Evolutionary conservation across 2,113 vertebrate species (phyloP).

Genomic region (Neomonachus schauinslandi): DNA sequence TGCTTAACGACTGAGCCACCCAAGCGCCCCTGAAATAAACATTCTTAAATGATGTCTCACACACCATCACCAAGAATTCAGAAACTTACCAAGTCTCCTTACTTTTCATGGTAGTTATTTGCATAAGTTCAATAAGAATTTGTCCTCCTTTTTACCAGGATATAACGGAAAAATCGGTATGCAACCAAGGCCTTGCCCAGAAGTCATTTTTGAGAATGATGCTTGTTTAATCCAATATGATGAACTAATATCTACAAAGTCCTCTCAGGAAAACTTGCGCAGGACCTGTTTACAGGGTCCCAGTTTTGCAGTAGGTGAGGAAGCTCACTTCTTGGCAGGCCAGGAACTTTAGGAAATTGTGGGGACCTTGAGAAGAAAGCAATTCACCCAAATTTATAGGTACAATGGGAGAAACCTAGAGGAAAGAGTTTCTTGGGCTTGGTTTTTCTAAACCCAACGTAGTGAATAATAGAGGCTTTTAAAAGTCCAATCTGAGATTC

Average conservation of each 20-base stretch:
- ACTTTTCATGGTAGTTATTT: neutral
- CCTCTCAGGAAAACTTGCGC: neutral
- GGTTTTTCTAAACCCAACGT: conserved; percentile 16
- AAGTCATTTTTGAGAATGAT: neutral
- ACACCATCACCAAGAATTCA: neutral
- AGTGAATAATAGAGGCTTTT: neutral
- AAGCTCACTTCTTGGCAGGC: neutral
- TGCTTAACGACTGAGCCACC: too few relatives aligned
- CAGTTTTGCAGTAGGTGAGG: neutral
- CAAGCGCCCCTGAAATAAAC: neutral
- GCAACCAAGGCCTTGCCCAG: neutral
- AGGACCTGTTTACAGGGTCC: neutral
- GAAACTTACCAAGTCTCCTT: neutral
- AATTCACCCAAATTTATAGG: neutral
- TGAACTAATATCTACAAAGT: neutral
- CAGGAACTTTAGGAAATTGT: neutral
- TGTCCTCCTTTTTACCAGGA: neutral
- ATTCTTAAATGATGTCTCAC: neutral
- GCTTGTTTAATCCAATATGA: neutral
- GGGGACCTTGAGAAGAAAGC: neutral
- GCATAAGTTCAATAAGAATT: neutral
- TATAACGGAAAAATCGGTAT: neutral
- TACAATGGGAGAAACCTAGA: neutral
- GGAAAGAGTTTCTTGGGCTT: neutral
- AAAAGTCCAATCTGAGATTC: neutral